These are phyloP conservation scores for Nyctibius bracteatus DNA, from an alignment of 2,113 vertebrate species.

Conservation along the genomic window DNA sequence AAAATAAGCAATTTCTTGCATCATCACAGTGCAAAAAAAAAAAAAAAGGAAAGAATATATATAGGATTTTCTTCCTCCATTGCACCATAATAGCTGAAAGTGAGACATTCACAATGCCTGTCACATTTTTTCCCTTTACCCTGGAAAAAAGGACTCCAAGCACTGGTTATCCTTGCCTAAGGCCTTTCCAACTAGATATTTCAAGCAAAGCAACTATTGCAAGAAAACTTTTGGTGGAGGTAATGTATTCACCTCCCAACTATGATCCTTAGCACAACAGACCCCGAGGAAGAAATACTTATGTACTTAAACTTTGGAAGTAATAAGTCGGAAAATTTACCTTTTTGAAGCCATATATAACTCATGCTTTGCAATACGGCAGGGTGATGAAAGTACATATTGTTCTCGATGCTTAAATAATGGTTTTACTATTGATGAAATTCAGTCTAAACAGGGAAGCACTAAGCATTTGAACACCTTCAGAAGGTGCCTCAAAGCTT, in stretches of 20 bases:
- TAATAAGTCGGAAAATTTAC: not conserved
- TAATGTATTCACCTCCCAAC: not conserved
- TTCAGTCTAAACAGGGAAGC: not conserved
- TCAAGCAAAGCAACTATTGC: not conserved
- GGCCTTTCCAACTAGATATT: not conserved
- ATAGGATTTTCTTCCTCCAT: not conserved
- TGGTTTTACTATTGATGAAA: not conserved
- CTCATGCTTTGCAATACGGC: not conserved
- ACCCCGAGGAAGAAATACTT: not conserved
- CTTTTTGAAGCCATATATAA: not conserved
- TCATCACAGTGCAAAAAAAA: not conserved
- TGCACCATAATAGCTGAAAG: not conserved
- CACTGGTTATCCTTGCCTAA: not conserved
- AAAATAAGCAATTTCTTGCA: not conserved
- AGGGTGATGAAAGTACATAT: not conserved
- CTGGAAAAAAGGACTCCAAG: not conserved
- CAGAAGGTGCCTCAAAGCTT: not conserved
- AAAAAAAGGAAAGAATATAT: not conserved
- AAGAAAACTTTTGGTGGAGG: not conserved
- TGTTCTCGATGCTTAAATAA: not conserved
- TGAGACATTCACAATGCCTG: not conserved
- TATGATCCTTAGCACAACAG: not conserved
- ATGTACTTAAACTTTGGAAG: not conserved
- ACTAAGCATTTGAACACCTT: not conserved
- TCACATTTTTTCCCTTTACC: not conserved